Percentiles rank a stretch among this genome's conserved stretches.
Conservation (phyloP, 2,113 vertebrate genomes). For the Misgurnus anguillicaudatus region DNA sequence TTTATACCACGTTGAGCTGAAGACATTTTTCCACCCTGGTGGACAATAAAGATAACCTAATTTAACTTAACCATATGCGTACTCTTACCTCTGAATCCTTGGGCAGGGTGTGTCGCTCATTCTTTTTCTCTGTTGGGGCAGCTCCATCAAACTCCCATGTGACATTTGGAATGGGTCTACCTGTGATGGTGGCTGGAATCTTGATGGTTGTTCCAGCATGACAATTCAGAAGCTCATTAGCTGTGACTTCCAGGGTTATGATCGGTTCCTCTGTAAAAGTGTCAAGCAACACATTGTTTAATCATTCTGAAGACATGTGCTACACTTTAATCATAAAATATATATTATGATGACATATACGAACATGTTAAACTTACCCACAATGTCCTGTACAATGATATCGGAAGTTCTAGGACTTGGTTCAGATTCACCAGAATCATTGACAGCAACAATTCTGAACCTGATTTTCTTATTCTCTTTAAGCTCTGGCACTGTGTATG, state of each 20-base stretch:
- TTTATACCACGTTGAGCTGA: too few relatives aligned
- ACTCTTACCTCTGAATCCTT: conserved; percentile 85
- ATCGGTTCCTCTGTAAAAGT: conserved; percentile 83
- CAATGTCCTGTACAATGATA: conserved; percentile 85
- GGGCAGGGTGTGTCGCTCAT: conserved; percentile 88
- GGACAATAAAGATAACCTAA: too few relatives aligned
- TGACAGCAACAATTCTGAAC: conserved; percentile 94
- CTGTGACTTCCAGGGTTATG: conserved; percentile 83
- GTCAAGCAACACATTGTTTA: neutral
- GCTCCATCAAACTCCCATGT: conserved; percentile 94
- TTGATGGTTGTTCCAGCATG: conserved; percentile 84
- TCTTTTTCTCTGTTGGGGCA: conserved; percentile 87
- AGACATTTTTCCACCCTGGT: too few relatives aligned
- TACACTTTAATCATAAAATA: neutral
- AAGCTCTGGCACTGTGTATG: conserved; percentile 86
- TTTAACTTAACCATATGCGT: neutral
- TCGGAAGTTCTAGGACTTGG: conserved; percentile 86
- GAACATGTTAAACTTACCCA: conserved; percentile 74
- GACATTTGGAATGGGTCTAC: conserved; percentile 87
- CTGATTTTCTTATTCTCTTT: conserved; percentile 92
- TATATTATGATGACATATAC: neutral
- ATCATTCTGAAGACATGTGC: neutral
- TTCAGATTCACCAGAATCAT: conserved; percentile 91
- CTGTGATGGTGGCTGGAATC: conserved; percentile 85
- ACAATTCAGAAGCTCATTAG: conserved; percentile 83